These are phyloP conservation scores for Drosophila subquinaria DNA, from an alignment of 2,888 invertebrate species.

Conservation along the genomic window DNA sequence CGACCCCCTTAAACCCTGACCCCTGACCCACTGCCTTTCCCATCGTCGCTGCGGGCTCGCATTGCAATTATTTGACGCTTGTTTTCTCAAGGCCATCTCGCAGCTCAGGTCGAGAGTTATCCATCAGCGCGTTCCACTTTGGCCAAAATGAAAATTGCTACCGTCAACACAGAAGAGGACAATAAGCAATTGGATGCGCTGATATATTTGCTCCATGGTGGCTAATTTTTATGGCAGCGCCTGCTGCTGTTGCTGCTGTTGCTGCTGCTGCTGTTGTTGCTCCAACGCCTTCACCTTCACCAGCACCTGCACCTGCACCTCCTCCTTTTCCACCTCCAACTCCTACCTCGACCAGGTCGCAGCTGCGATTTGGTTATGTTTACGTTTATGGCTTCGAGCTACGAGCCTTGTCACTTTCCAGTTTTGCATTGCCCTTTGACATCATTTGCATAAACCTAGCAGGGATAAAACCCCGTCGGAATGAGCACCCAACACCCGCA, in stretches of 20 bases:
- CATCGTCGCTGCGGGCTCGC: constrained; percentile 36
- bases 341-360: constrained; percentile 6
- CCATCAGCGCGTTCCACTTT: constrained; percentile 58
- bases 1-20: background rate
- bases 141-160: constrained; percentile 62
- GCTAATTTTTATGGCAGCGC: constrained; percentile 44
- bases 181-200: constrained; percentile 45
- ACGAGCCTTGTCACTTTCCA: constrained; percentile 30
- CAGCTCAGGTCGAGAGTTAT: constrained; percentile 57
- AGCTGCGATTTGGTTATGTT: constrained; percentile 25
- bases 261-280: background rate
- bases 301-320: background rate
- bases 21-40: background rate
- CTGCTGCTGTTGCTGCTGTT: constrained; percentile 7
- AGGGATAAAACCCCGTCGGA: constrained; percentile 29
- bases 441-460: constrained; percentile 48
- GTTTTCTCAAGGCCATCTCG: constrained; percentile 32
- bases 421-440: constrained; percentile 28
- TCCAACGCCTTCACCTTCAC: background rate
- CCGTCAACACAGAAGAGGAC: constrained; percentile 8
- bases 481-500: constrained; percentile 4
- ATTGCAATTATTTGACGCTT: constrained; percentile 68
- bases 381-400: constrained; percentile 43
- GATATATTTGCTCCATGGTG: constrained; percentile 43
- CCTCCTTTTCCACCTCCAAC: background rate